phyloP scores from a whole-genome alignment of 2,888 invertebrate species.

The Xiphydria camelus region DNA sequence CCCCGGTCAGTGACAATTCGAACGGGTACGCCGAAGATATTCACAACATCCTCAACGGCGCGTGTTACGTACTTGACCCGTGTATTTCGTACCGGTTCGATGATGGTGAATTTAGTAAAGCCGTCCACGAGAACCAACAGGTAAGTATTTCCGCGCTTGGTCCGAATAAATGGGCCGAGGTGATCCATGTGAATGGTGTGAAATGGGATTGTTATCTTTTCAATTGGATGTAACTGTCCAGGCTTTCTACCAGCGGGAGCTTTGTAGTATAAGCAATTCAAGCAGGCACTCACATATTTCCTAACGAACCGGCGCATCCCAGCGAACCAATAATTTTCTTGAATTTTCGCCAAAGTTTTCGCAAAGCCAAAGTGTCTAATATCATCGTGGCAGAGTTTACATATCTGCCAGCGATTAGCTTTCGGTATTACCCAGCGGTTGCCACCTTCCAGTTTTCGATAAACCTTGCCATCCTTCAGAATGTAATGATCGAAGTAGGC shows the following conservation, averaged over 20 bases:
- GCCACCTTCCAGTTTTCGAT: no score
- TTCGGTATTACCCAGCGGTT: no score
- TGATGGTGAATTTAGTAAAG: slow-evolving; percentile 24
- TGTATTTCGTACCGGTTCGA: slow-evolving; percentile 15
- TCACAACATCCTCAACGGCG: slow-evolving; percentile 23
- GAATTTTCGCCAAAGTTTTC: slow-evolving; percentile 35
- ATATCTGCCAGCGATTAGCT: slow-evolving; percentile 28
- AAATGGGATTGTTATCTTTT: slow-evolving; percentile 28
- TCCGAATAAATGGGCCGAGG: slow-evolving; percentile 26
- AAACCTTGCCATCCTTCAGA: no score
- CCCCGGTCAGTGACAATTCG: slow-evolving; percentile 24
- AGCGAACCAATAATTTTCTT: slow-evolving; percentile 48
- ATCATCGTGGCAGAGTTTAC: slow-evolving; percentile 43
- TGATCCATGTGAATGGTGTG: slow-evolving; percentile 29
- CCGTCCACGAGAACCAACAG: slow-evolving; percentile 28
- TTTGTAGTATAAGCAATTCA: slow-evolving; percentile 48
- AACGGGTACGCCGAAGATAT: slow-evolving; percentile 25
- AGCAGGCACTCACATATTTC: slow-evolving; percentile 46
- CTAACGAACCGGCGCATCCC: slow-evolving; percentile 41
- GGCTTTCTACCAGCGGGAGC: slow-evolving; percentile 22
- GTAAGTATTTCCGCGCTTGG: slow-evolving; percentile 22
- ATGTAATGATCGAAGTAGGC: no score
- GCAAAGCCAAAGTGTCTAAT: slow-evolving; percentile 44
- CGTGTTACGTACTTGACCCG: slow-evolving; percentile 4
- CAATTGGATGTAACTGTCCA: slow-evolving; percentile 32